Base-by-base conservation (phyloP, 1,140 invertebrate species). In the Scaptodrosophila lebanonensis region DNA sequence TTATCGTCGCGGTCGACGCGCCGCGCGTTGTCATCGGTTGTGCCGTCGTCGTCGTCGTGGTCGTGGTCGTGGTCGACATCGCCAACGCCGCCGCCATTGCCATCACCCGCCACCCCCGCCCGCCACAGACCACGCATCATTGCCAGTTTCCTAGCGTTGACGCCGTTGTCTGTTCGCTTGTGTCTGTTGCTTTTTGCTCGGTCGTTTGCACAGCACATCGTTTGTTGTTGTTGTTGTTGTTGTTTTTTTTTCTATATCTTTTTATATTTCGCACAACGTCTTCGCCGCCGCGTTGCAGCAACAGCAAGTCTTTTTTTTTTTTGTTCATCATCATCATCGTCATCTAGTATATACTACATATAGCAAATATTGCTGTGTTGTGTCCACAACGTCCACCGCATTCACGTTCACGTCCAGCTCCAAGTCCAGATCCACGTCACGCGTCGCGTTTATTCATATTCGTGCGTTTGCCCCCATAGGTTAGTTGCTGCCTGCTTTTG, bases 221-320 rank as follows among this genome's bases (percentile, higher is more conserved):
- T 60, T 51, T 52, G 58, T 52, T 61, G 58, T 61, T 52, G 49
- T 36, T 44, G 52, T 43, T 30, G 27, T 53, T n/a, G n/a, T n/a
- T n/a, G n/a, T n/a, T n/a, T n/a, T n/a, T n/a, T n/a, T n/a, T n/a
- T n/a, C n/a, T n/a, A n/a, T n/a, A n/a, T n/a, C n/a, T n/a, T n/a
- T n/a, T n/a, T n/a, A n/a, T n/a, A n/a, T n/a, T n/a, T n/a, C n/a
- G n/a, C n/a, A 42, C 32, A 38, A 4, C 40, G 40, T 27, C 51
- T n/a, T 12, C 16, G 29, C 6, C 29, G 16, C 25, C 15, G 27
- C 0, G 6, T n/a, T n/a, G n/a, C n/a, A n/a, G n/a, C n/a, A n/a
- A n/a, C n/a, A n/a, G n/a, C n/a, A n/a, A n/a, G n/a, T n/a, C n/a
- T n/a, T n/a, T n/a, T n/a, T n/a, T n/a, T n/a, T n/a, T n/a, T n/a